Evolutionary conservation across 2,888 invertebrate species (phyloP).

Genomic region (Athalia rosae): DNA sequence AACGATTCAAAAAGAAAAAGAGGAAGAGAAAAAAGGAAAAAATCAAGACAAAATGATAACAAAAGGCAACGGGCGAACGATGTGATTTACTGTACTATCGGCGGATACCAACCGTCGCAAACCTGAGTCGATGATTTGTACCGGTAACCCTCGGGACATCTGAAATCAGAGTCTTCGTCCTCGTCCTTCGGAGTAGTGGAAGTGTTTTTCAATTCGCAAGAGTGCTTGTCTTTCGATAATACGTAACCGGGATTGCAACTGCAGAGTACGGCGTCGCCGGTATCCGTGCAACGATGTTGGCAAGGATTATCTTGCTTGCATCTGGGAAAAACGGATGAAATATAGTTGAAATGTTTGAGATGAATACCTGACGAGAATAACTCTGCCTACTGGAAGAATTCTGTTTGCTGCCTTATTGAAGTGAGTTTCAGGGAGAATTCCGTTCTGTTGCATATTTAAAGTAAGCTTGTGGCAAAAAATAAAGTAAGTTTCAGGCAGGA

Average conservation of each 20-base stretch:
- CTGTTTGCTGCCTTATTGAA: no score
- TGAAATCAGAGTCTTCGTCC: conserved; percentile 56
- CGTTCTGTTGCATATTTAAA: no score
- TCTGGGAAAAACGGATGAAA: conserved; percentile 62
- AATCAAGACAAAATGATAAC: neutral
- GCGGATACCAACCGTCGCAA: conserved; percentile 67
- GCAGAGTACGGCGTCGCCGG: conserved; percentile 81
- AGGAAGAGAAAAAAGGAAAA: conserved; percentile 34
- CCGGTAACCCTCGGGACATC: conserved; percentile 68
- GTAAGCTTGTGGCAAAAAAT: no score
- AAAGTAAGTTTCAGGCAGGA: no score
- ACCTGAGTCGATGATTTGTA: conserved; percentile 64
- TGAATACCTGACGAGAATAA: no score
- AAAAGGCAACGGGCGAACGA: no score
- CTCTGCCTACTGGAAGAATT: no score
- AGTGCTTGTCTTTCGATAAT: conserved; percentile 79
- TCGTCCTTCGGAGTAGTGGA: conserved; percentile 48
- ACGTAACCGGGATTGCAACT: conserved; percentile 83
- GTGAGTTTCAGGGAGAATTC: no score
- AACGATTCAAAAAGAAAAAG: neutral
- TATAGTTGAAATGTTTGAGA: conserved; percentile 45
- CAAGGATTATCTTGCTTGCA: conserved; percentile 82
- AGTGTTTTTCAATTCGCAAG: conserved; percentile 76
- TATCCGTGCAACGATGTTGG: conserved; percentile 84
- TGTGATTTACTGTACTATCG: conserved; percentile 61